phyloP scores from a whole-genome alignment of 2,113 vertebrate species.

The Mesembrinibis cayennensis region DNA sequence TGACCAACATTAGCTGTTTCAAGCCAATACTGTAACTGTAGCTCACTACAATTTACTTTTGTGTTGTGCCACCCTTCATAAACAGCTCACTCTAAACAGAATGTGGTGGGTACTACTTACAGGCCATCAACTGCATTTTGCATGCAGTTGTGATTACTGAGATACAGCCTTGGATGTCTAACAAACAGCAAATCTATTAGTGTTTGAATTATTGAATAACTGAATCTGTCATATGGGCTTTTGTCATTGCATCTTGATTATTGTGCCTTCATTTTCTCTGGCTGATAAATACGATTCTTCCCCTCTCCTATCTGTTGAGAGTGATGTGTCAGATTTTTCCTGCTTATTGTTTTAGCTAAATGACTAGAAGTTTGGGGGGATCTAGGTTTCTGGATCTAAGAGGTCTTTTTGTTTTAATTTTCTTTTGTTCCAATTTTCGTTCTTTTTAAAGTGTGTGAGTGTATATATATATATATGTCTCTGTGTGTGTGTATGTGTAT shows the following conservation, averaged over 20 bases:
- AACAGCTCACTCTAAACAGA: not conserved
- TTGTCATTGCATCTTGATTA: not conserved
- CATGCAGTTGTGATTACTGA: not conserved
- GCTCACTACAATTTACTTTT: not conserved
- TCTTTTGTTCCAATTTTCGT: not conserved
- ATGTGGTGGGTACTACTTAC: not conserved
- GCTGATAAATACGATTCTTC: not conserved
- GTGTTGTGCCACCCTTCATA: not conserved
- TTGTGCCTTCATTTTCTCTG: not conserved
- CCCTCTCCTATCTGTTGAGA: not conserved
- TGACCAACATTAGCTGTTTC: not conserved
- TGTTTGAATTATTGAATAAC: not conserved
- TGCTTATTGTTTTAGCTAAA: not conserved
- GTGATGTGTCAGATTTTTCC: not conserved
- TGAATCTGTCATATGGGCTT: not conserved
- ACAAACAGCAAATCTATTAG: not conserved
- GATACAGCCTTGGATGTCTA: not conserved
- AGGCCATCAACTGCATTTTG: not conserved
- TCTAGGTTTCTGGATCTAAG: not conserved
- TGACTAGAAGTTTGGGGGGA: not conserved
- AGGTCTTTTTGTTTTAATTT: not conserved
- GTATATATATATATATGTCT: too few species aligned
- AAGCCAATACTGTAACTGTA: not conserved
- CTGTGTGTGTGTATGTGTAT: rapidly evolving
- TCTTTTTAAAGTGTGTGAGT: not conserved